These are phyloP conservation scores for Agrilus mali DNA, from an alignment of 2,888 invertebrate genomes.

Conservation along the genomic window DNA sequence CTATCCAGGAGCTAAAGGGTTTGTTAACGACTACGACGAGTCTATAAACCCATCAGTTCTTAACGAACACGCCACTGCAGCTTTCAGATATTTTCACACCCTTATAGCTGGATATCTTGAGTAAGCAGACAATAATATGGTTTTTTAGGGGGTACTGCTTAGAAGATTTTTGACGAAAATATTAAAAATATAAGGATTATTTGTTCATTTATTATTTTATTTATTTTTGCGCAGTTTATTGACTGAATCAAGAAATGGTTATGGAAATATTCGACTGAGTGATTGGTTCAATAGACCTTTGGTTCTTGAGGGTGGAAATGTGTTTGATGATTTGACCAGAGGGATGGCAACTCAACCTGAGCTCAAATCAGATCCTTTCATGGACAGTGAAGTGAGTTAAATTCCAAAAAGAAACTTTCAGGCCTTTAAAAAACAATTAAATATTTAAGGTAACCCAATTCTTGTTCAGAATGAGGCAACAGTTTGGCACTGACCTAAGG, in stretches of 20 bases:
- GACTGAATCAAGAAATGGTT: conserved; percentile 40
- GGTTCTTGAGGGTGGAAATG: conserved; percentile 48
- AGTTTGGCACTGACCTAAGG: conserved; percentile 68
- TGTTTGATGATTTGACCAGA: conserved; percentile 60
- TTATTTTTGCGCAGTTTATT: conserved; percentile 36
- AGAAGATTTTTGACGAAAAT: too few relatives aligned
- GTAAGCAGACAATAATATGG: conserved; percentile 41
- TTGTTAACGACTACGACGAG: conserved; percentile 55
- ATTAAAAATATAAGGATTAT: too few relatives aligned
- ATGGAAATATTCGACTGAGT: conserved; percentile 49
- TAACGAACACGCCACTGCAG: conserved; percentile 59
- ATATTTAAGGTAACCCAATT: conserved; percentile 47
- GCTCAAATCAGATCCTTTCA: conserved; percentile 63
- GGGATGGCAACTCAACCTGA: conserved; percentile 68
- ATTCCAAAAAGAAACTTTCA: not conserved
- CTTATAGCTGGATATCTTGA: conserved; percentile 55
- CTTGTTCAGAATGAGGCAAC: conserved; percentile 53
- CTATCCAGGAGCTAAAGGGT: conserved; percentile 42
- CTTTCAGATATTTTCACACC: conserved; percentile 63
- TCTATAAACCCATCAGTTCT: conserved; percentile 50
- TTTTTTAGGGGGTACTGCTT: too few relatives aligned
- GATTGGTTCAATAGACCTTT: conserved; percentile 59
- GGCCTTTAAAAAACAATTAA: not conserved
- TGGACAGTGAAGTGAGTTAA: conserved; percentile 55
- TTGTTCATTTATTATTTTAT: conserved; percentile 4